Evolutionary conservation across 2,888 invertebrate species (phyloP).

Genomic region (Eremobia ochroleuca): DNA sequence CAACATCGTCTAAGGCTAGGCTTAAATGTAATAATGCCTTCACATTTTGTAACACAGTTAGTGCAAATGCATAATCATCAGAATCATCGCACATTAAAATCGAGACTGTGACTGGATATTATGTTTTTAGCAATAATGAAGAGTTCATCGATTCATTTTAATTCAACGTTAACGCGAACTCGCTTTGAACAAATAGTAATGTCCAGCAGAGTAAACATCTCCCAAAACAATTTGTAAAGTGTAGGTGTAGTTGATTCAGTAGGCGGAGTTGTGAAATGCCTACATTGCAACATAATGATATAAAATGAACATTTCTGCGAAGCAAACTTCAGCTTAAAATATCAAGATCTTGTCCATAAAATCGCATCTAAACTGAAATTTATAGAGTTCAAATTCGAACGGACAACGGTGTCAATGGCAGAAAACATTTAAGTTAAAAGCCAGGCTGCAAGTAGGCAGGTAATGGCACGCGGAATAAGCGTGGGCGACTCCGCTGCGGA

Average conservation of each 20-base stretch:
- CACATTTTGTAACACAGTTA: constrained; percentile 35
- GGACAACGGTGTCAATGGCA: constrained; percentile 63
- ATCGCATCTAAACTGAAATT: constrained; percentile 55
- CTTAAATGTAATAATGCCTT: constrained; percentile 4
- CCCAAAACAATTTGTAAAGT: constrained; percentile 68
- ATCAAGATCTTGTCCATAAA: constrained; percentile 43
- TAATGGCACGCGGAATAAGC: constrained; percentile 76
- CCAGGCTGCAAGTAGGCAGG: constrained; percentile 74
- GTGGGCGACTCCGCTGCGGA: constrained; percentile 79
- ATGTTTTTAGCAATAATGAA: constrained; percentile 37
- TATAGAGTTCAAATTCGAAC: constrained; percentile 69
- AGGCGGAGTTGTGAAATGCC: constrained; percentile 82
- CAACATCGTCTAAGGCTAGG: constrained; percentile 3
- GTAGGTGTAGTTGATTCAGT: constrained; percentile 80
- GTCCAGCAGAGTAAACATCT: constrained; percentile 72
- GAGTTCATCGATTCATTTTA: constrained; percentile 27
- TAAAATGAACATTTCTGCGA: constrained; percentile 74
- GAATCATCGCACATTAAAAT: constrained; percentile 37
- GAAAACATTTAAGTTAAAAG: constrained; percentile 75
- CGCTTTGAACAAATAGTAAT: constrained; percentile 59
- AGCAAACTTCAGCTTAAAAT: constrained; percentile 66
- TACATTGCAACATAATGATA: constrained; percentile 74
- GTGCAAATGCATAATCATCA: constrained; percentile 28
- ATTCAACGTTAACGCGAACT: constrained; percentile 22
- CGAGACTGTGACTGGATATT: constrained; percentile 27